Base-by-base conservation (phyloP, 2,113 vertebrate genomes). In the Pandion haliaetus region DNA sequence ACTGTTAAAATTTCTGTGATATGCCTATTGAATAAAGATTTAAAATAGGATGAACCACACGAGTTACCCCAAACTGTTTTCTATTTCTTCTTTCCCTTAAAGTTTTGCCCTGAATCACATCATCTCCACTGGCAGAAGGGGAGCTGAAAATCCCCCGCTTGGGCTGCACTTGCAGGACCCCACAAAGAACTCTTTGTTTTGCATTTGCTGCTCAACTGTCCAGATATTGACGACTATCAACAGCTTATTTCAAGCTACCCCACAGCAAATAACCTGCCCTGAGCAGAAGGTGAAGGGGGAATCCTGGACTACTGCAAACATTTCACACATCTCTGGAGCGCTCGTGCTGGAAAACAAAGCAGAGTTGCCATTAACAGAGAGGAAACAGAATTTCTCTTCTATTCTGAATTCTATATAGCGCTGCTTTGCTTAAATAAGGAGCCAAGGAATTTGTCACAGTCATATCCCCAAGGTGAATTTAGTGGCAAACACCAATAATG, bases 1-100 rank as follows among this genome's bases (percentile, higher is more conserved):
- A 99, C 99, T 99, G 99, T 99, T 99, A 98, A 99, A 99, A 99
- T 99, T 99, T 99, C 98, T 96, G 88, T 94, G 98, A 98, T 98
- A 98, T 94, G 98, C 98, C 97, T 95, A 92, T 91, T 97, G 98
- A 99, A 99, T 99, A 97, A 98, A 97, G 98, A 99, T 99, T 98
- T 87, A 94, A 93, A 94, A 73, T 36, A 61, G 98, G 98, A 98
- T 86, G 96, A 98, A 98, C 97, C 95, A 16, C 94, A 82, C 67
- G 93, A 96, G 98, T 95, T 97, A 97, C 97, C 93, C 95, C 92
- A 98, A 98, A 98, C 87, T 92, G 79, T 88, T 84, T 58, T 80
- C 93, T 90, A 3, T 36, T 59, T 54, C 20, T 20, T 52, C 57
- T 9, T 24, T 21, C 74, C 57, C 73, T 31, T 26, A 1, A 55